These are phyloP conservation scores for Cheiracanthium punctorium DNA, from an alignment of 2,888 invertebrate genomes.

Conservation along the genomic window DNA sequence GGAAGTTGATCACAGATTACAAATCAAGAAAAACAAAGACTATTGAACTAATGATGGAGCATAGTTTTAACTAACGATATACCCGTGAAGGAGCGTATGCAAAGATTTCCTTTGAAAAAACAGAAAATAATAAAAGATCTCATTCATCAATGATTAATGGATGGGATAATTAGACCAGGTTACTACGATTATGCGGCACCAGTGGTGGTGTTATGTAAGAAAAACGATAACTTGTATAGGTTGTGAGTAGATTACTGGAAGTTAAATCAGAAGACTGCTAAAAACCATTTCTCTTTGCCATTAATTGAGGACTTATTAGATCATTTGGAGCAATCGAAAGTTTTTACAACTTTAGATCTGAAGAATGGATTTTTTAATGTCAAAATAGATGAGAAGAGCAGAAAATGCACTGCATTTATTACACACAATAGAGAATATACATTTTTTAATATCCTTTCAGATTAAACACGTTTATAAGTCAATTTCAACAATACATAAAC, in stretches of 20 bases:
- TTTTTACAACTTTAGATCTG: background rate
- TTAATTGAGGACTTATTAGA: constrained; percentile 8
- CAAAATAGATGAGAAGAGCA: background rate
- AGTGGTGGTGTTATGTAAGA: background rate
- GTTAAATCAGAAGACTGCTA: background rate
- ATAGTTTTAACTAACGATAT: background rate
- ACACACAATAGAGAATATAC: background rate
- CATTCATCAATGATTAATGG: background rate
- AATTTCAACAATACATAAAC: constrained; percentile 4
- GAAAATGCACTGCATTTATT: constrained; percentile 17
- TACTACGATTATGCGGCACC: background rate
- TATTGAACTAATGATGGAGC: background rate
- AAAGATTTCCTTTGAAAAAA: background rate
- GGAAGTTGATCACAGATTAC: background rate
- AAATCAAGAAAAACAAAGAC: background rate
- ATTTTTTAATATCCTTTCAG: background rate
- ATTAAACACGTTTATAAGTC: background rate
- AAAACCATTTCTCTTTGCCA: background rate
- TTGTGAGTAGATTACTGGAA: background rate
- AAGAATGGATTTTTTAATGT: constrained; percentile 25
- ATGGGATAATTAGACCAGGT: background rate
- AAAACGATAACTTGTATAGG: background rate
- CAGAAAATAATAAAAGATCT: background rate
- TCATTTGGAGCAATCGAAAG: background rate
- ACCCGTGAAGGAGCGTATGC: background rate